Base-by-base conservation (phyloP, 1,140 invertebrate species). In the Octopus bimaculoides region DNA sequence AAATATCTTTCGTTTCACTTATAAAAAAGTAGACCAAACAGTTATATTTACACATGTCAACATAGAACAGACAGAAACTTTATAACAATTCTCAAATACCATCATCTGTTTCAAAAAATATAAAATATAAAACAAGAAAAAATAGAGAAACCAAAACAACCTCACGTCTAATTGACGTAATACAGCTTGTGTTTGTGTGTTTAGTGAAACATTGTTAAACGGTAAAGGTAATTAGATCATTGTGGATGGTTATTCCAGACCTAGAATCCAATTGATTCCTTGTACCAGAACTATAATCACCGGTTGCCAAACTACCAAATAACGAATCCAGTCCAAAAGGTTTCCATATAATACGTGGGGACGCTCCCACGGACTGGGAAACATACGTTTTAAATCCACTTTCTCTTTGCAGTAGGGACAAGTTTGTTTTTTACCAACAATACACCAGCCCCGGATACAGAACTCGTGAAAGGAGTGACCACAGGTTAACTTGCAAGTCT, bases 401-500 rank as follows among this genome's bases (percentile, higher is more conserved):
- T 99, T 99, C 91, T 99, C 98, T 89, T 99, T 98, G 91, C 98
- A 99, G 90, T 99, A 99, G 17, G 98, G 98, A 91, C 98, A 99
- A 0, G 96, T 99, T 91, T 99, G 97, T 88, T 98, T 98, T 91
- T 99, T 99, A 66, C 98, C 98, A 10, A 99, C 96, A 84, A 99
- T 98, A 89, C 97, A 99, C 98, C 98, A 99, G 71, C 98, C 98
- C 83, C 98, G 92, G 89, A 99, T 99, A 90, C 98, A 99, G 91
- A 99, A 99, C 92, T 99, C 98, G 88, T 99, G 98, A 91, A 98
- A 98, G 90, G 91, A 90, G 92, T 99, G 98, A 84, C 96, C 94
- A 91, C 98, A 99, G 12, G 94, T 93, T 81, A 99, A 91, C 90
- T 96, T 97, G 88, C 96, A 99, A 0, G 96, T 98, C 87, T 97